Percentiles rank a stretch among this genome's conserved stretches.
These are phyloP conservation scores for Eunapius fragilis DNA, from an alignment of 37 sponge, comb jelly and placozoan species.

Conservation along the genomic window DNA sequence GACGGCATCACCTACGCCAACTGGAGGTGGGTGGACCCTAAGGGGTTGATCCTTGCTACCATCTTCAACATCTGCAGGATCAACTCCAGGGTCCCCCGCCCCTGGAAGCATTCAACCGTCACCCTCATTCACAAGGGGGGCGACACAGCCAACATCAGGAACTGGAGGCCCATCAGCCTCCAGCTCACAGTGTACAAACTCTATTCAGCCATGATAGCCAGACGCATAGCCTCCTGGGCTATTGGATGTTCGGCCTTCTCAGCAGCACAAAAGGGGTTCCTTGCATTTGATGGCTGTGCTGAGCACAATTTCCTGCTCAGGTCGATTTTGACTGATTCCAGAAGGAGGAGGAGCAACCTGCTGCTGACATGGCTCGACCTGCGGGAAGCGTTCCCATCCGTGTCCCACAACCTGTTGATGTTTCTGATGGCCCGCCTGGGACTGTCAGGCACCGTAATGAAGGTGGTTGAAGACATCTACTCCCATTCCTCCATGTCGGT, in stretches of 20 bases:
- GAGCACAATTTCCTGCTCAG: conserved; percentile 53
- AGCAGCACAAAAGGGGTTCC: conserved; percentile 28
- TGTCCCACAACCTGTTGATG: conserved; percentile 10
- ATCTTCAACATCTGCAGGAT: too few relatives aligned
- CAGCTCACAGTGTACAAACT: conserved; percentile 36
- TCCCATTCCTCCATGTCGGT: not conserved
- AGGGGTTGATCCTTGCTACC: too few relatives aligned
- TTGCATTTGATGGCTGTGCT: conserved; percentile 29
- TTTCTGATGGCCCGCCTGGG: not conserved
- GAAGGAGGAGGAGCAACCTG: too few relatives aligned
- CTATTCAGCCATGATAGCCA: conserved; percentile 34
- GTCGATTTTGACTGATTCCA: too few relatives aligned
- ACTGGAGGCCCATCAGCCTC: too few relatives aligned
- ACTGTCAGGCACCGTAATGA: not conserved
- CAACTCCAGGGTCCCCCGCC: too few relatives aligned
- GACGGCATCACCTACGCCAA: too few relatives aligned
- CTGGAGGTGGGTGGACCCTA: too few relatives aligned
- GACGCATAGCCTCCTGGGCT: conserved; percentile 25
- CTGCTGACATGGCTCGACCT: too few relatives aligned
- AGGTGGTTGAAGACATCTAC: conserved; percentile 29
- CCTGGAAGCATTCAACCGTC: too few relatives aligned
- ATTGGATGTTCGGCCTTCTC: conserved; percentile 1
- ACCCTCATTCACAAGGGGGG: too few relatives aligned
- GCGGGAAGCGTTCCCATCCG: conserved; percentile 17
- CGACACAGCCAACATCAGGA: too few relatives aligned